Percentiles rank a stretch among this genome's conserved stretches.
Conservation (phyloP, 1,140 invertebrate genomes). For the Drosophila novamexicana region DNA sequence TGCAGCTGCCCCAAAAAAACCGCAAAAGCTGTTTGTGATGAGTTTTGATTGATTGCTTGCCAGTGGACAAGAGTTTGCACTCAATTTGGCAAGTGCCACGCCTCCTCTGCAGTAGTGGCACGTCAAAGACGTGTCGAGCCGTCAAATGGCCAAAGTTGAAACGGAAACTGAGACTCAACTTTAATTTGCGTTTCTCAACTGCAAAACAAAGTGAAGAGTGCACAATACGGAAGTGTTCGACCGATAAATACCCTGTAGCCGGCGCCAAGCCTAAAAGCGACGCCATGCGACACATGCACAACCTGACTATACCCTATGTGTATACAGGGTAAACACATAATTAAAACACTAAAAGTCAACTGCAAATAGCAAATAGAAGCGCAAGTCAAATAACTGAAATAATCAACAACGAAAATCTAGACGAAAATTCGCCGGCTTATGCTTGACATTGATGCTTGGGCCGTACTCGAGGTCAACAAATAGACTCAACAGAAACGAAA, state of each 20-base stretch:
- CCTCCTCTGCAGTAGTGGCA: neutral
- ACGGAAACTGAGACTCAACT: neutral
- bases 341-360: neutral
- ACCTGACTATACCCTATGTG: neutral
- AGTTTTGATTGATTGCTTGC: constrained; percentile 22
- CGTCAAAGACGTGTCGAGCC: neutral
- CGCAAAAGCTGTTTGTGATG: constrained; percentile 27
- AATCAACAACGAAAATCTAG: constrained; percentile 8
- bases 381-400: constrained; percentile 32
- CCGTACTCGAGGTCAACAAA: constrained; percentile 41
- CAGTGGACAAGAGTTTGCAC: constrained; percentile 30
- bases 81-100: constrained; percentile 17
- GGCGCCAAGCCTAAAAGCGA: too few species aligned
- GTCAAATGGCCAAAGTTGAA: neutral
- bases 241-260: neutral
- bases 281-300: too few species aligned
- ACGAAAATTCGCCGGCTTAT: constrained; percentile 17
- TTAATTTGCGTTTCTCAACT: too few species aligned
- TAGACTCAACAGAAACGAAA: constrained; percentile 1
- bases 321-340: neutral
- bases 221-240: neutral
- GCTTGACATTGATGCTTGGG: constrained; percentile 44
- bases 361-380: constrained; percentile 19
- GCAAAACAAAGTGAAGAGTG: too few species aligned
- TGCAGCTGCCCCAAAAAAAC: constrained; percentile 1